Base-by-base conservation (phyloP, 1,140 invertebrate species). In the Leguminivora glycinivorella region DNA sequence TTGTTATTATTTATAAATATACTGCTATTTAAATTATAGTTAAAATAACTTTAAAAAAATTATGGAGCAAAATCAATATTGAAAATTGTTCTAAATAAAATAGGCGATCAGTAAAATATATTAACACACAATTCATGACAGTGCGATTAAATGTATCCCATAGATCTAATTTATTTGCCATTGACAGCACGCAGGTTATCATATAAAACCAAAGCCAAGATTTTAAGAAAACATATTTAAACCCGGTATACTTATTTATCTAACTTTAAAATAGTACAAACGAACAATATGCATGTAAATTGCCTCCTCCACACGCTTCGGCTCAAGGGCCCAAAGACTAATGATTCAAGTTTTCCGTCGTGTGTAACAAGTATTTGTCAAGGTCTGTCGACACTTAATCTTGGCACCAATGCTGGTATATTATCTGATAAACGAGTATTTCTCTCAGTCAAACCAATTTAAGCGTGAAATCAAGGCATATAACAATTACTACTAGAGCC, bases 311-410 rank as follows among this genome's bases (percentile, higher is more conserved):
- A 34, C 29, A 25, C 26, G 4, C 14, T 25, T n/a, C 2, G 14
- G 12, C 25, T 63, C 58, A 4, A 22, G 47, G 19, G 7, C 47
- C 17, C 47, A 71, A 67, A 71, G 66, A 71, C 63, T 68, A 71
- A 71, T 71, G 70, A 68, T 34, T 25, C n/a, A 38, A 71, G 70
- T 68, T 69, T 66, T 40, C 38, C 56, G n/a, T 69, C 67, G 56
- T 38, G 34, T 71, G 70, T 71, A 68, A 68, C 70, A 52, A 68
- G 47, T 71, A 71, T 73, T 73, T 73, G 68, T 73, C 72, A 73
- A 72, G 72, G 63, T 67, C 72, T 73, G 72, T 73, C 72, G 72
- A 25, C 72, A 73, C 72, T 73, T 73, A 70, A 73, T 73, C 72
- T 70, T 67, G 25, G 29, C 29, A 29, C 58, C 58, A 29, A 26